Evolutionary conservation across 2,113 vertebrate genomes (phyloP), one percentile per base, ranked within the genome.

Genomic region (Acrocephalus kingi): DNA sequence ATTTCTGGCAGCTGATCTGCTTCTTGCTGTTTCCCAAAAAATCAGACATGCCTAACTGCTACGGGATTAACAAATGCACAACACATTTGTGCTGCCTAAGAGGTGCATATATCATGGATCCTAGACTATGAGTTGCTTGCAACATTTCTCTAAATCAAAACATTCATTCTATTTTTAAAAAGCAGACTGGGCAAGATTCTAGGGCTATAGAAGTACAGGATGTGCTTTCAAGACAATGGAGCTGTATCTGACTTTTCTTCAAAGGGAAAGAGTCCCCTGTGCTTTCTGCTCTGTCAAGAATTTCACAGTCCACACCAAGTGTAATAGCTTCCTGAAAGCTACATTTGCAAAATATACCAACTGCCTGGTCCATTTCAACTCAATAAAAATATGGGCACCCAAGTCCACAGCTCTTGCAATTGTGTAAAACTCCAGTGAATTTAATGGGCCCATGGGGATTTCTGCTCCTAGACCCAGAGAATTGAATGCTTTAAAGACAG

Each of bases 401-500:
- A 85, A 61, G 14, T 49, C 25, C 19, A 55, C 20, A 82, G 49
- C 25, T 54, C 17, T 6, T 80, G 33, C 39, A 73, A 79, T 58
- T n/a, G 3, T 41, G 10, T 46, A 3, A 55, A 62, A 52, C 30
- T 55, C 21, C 66, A 71, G 6, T 31, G 43, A 89, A 87, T 33
- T 5, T 63, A 61, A 55, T 8, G 4, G 9, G 18, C 4, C 8
- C 48, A 24, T 41, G 25, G 5, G 11, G 7, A 66, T 78, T 75
- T 87, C 58, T 93, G 30, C 9, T 82, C 4, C 31, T 59, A 79
- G 11, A 16, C n/a, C 6, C 39, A 46, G 15, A 31, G 10, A 89
- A 89, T 12, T 62, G 31, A 83, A 51, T 76, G 28, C 11, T 96
- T 96, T 93, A 54, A 78, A 84, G 92, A 73, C 27, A 97, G 15